Percentiles rank a stretch among this genome's conserved stretches.
phyloP scores from a whole-genome alignment of 1,140 invertebrate genomes.

The Laupala kohalensis region DNA sequence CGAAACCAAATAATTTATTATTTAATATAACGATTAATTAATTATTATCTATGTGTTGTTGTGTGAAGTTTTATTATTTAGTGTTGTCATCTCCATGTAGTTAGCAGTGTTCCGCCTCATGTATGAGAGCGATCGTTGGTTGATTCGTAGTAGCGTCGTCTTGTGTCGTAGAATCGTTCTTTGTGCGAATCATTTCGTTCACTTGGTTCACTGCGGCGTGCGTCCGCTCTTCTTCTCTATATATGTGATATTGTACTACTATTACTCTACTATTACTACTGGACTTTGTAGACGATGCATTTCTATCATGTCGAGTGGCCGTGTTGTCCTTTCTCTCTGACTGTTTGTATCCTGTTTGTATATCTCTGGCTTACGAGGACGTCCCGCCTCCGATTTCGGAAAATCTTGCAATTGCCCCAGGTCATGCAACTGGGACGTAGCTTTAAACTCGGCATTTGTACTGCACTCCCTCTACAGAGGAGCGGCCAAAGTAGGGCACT shows the following conservation, averaged over 20 bases:
- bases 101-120: neutral
- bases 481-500: too few relatives aligned
- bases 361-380: neutral
- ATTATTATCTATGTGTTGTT: conserved; percentile 19
- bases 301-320: neutral
- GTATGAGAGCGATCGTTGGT: too few relatives aligned
- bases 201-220: neutral
- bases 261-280: neutral
- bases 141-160: neutral
- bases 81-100: neutral
- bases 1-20: conserved; percentile 53
- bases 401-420: too few relatives aligned
- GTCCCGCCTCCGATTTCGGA: neutral
- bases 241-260: neutral
- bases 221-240: neutral
- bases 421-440: too few relatives aligned
- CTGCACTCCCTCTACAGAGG: too few relatives aligned
- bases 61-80: conserved; percentile 11
- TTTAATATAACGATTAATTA: conserved; percentile 28
- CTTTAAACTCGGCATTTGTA: too few relatives aligned
- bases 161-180: conserved; percentile 1
- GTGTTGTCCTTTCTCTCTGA: neutral
- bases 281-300: neutral
- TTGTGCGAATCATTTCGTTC: neutral
- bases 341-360: neutral